Base-by-base conservation (phyloP, 2,113 vertebrate genomes). In the Galeopterus variegatus region DNA sequence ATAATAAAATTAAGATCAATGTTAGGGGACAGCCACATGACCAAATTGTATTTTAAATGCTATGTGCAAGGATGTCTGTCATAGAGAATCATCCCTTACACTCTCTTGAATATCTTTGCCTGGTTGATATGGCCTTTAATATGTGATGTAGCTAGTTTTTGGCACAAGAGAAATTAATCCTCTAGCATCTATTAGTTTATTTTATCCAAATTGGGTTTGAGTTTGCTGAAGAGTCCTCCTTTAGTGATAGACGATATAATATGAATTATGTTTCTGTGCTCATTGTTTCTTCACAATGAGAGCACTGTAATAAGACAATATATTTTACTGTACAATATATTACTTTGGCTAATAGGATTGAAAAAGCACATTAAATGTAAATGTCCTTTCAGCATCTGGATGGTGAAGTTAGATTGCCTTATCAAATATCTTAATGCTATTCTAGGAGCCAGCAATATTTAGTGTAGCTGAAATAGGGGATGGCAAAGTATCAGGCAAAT, bases 281-380 rank as follows among this genome's bases (percentile, higher is more conserved):
- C 41, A 69, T 56, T 96, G 92, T 97, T 93, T 95, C 86, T 94
- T 85, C 48, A 24, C 24, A 23, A 69, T 15, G 33, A 95, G 67
- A 94, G 19, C n/a, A 36, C 48, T 92, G 45, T 62, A 95, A 90
- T 73, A 92, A 96, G 89, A 79, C 2, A 52, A 80, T 93, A 67
- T 84, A 76, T 94, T 95, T 97, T 86, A 88, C 75, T 90, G 12
- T 60, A 93, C 82, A 87, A 76, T 94, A 87, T 94, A 92, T 97
- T 94, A 82, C 75, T 95, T 88, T 95, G 84, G 48, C 76, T 97
- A 95, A 97, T 80, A 95, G 86, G 79, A 96, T 95, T 96, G 85
- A 82, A 93, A 97, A 96, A 94, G 4, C 60, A 86, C 62, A 96
- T 87, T 80, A 95, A 82, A 82, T 77, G 62, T 89, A 90, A 93